Evolutionary conservation across 2,888 invertebrate species (phyloP).

Genomic region (Folsomia manolachei): DNA sequence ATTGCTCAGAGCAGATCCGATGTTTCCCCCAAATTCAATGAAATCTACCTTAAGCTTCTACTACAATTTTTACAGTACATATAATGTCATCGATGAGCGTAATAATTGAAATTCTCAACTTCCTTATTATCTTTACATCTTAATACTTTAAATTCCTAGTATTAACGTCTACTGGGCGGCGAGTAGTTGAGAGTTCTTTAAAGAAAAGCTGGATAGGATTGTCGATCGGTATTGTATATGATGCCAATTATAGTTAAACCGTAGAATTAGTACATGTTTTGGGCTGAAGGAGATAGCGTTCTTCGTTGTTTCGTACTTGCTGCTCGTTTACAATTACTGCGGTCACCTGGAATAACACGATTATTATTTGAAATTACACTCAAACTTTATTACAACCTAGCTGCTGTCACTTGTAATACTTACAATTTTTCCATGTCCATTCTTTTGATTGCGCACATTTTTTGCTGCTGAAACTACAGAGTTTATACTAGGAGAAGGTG

Average conservation of each 20-base stretch:
- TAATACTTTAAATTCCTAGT: no score
- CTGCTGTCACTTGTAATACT: not conserved
- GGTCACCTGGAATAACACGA: constrained; percentile 3
- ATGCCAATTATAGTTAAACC: not conserved
- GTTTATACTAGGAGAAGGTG: constrained; percentile 8
- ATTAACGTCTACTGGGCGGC: no score
- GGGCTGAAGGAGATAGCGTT: not conserved
- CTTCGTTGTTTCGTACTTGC: constrained; percentile 5
- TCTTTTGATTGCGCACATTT: not conserved
- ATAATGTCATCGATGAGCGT: no score
- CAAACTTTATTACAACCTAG: not conserved
- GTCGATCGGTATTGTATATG: not conserved
- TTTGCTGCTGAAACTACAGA: not conserved
- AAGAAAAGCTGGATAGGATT: not conserved
- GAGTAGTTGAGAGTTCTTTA: not conserved
- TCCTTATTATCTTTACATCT: no score
- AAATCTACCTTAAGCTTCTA: no score
- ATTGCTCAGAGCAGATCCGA: no score
- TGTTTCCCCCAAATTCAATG: no score
- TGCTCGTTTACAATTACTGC: constrained; percentile 11
- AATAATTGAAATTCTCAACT: no score
- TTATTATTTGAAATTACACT: not conserved
- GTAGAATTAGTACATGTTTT: not conserved
- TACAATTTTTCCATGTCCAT: not conserved
- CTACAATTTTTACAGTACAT: no score